Conservation (phyloP, 2,113 vertebrate species). For the Corapipo altera region DNA sequence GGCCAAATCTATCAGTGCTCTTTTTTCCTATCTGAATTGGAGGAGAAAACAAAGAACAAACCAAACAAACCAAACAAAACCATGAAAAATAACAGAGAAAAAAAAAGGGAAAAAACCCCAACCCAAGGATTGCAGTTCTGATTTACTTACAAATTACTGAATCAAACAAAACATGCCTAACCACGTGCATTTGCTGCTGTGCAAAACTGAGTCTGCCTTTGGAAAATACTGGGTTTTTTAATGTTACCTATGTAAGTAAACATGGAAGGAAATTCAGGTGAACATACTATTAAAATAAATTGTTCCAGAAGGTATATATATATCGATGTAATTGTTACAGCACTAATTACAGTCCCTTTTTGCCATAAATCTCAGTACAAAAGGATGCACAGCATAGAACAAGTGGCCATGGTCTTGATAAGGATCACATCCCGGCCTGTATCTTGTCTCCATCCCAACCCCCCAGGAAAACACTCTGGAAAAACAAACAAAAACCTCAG, state of each 20-base stretch:
- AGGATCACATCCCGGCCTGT: not conserved
- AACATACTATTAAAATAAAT: not conserved
- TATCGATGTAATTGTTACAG: not conserved
- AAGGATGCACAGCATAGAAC: not conserved
- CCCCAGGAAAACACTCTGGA: not conserved
- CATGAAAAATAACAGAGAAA: not conserved
- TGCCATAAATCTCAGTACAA: not conserved
- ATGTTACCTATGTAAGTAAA: not conserved
- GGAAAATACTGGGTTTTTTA: not conserved
- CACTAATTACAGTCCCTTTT: not conserved
- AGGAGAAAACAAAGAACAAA: not conserved
- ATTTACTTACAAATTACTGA: not conserved
- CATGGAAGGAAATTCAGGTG: not conserved
- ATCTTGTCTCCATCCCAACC: not conserved
- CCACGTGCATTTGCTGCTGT: not conserved
- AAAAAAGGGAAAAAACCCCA: not conserved
- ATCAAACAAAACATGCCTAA: not conserved
- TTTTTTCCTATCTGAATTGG: not conserved
- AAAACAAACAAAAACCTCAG: not conserved
- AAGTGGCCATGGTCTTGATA: not conserved
- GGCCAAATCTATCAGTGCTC: not conserved
- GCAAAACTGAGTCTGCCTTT: not conserved
- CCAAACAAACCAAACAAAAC: not conserved
- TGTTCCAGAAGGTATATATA: not conserved
- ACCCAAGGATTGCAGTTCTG: not conserved